Base-by-base conservation (phyloP, 2,113 vertebrate genomes). In the Pygoscelis antarcticus region DNA sequence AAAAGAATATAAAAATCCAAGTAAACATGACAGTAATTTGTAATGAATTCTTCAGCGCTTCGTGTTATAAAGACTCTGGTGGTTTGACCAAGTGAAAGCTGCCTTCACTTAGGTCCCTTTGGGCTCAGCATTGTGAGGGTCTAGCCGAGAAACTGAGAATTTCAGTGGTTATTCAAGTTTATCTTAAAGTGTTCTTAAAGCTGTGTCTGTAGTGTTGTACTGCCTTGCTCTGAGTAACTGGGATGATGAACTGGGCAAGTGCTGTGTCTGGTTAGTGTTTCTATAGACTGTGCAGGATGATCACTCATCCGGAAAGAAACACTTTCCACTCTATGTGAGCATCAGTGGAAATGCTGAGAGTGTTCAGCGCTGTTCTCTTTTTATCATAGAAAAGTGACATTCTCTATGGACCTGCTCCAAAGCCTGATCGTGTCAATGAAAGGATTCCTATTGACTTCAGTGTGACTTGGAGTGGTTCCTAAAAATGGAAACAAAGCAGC, bases 401-500 rank as follows among this genome's bases (percentile, higher is more conserved):
- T 93, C 92, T 76, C 78, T 66, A 4, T 90, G 93, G 81, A 89
- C 78, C 89, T 87, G 42, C 82, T 96, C 89, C 91, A 96, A 66
- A 93, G 66, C 51, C 84, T 23, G 55, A 74, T 83, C 5, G 0
- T 93, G 94, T 89, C 93, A 90, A 30, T 91, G 89, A 93, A 96
- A 95, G 82, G 66, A 74, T 82, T 96, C 78, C 87, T 83, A n/a
- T 54, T 94, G 93, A 94, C 87, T 93, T 83, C 81, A 90, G 49
- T 88, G 91, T 79, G 84, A 80, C 85, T 96, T 95, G 91, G 92
- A 96, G 68, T 42, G 82, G 54, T 82, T 96, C 91, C 94, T 97
- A 47, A 94, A 94, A 91, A n/a, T 8, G 42, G 86, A 78, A 97
- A 96, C 93, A 97, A 96, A 96, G 89, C 82, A 91, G 55, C 78